Conservation (phyloP, 1,140 invertebrate genomes). For the Lucilia sericata region DNA sequence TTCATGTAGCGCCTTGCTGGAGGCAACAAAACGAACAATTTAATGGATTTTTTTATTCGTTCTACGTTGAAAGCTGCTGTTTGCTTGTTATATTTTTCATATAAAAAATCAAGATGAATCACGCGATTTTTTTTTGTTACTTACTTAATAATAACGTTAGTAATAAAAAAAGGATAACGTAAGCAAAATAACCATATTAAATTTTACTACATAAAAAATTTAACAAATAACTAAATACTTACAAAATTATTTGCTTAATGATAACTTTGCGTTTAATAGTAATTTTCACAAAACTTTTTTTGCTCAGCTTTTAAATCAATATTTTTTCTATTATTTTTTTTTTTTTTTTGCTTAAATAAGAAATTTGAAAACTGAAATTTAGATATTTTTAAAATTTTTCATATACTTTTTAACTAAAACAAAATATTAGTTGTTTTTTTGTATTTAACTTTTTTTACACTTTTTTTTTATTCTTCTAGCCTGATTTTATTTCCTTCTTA, state of each 20-base stretch:
- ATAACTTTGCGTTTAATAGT: neutral
- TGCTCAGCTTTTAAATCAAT: neutral
- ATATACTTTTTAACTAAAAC: neutral
- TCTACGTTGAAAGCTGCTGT: constrained; percentile 1
- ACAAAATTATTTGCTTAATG: neutral
- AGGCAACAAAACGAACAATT: neutral
- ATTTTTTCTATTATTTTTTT: neutral
- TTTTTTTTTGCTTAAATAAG: neutral
- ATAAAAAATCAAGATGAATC: constrained; percentile 36
- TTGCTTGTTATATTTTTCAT: constrained; percentile 18
- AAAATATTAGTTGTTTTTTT: neutral
- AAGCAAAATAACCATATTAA: neutral
- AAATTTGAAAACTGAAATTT: neutral
- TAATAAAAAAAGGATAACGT: constrained; percentile 26
- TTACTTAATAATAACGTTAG: neutral
- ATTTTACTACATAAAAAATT: neutral
- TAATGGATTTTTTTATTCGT: neutral
- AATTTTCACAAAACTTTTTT: neutral
- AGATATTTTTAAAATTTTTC: neutral
- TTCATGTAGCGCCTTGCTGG: neutral
- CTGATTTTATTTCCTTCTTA: neutral
- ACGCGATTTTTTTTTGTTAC: constrained; percentile 23
- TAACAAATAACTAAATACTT: neutral
- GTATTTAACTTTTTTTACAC: neutral
- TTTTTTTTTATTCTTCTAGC: neutral